Percentiles rank a stretch among this genome's conserved stretches.
phyloP scores from a whole-genome alignment of 2,113 vertebrate species.

The Zosterops hypoxanthus region DNA sequence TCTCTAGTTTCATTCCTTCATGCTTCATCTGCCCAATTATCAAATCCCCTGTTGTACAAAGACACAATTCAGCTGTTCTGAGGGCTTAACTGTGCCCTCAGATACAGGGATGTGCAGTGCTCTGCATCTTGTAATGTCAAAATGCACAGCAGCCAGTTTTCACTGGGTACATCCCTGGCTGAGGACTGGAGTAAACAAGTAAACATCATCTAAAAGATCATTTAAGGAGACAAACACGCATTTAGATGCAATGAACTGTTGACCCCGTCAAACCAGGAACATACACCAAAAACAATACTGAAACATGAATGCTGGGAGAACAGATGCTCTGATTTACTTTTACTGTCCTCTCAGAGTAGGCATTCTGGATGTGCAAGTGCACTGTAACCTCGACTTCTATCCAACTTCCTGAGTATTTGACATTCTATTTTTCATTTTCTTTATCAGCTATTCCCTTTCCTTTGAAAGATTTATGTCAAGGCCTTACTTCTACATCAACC shows the following conservation, averaged over 20 bases:
- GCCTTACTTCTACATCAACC: neutral
- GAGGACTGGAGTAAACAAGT: constrained; percentile 14
- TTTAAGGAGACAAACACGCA: neutral
- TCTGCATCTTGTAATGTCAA: constrained; percentile 41
- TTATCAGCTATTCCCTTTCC: neutral
- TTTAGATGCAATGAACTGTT: neutral
- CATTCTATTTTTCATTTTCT: neutral
- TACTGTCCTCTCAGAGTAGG: neutral
- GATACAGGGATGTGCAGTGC: constrained; percentile 41
- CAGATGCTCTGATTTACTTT: neutral
- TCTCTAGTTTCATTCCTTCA: constrained; percentile 67
- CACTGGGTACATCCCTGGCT: neutral
- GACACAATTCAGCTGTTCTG: constrained; percentile 61
- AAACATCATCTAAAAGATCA: neutral
- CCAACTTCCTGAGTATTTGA: neutral
- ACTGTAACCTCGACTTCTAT: neutral
- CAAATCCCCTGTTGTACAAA: constrained; percentile 61
- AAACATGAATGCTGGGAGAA: neutral
- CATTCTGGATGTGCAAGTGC: neutral
- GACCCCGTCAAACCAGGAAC: neutral
- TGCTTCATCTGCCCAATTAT: constrained; percentile 71
- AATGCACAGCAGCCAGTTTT: constrained; percentile 26
- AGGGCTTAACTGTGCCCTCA: constrained; percentile 63
- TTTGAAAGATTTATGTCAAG: neutral
- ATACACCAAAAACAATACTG: neutral